These are phyloP conservation scores for Mus minutoides DNA, from an alignment of 2,797 vertebrate genomes.

Conservation along the genomic window DNA sequence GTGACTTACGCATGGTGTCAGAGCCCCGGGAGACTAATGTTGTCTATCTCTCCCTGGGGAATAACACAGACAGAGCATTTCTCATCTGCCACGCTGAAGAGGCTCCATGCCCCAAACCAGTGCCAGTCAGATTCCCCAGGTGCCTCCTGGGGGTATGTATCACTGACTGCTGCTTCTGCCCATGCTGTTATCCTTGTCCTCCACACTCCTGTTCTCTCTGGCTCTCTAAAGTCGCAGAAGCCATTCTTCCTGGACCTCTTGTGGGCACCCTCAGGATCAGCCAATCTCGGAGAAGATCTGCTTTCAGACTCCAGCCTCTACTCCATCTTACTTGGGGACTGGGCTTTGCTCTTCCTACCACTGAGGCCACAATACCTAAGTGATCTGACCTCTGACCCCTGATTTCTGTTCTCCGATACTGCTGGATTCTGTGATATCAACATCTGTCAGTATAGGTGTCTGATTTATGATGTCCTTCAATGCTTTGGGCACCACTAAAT, in stretches of 20 bases:
- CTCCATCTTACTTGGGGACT: not conserved
- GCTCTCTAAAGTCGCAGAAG: not conserved
- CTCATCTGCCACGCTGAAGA: rapidly evolving
- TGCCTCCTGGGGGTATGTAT: not conserved
- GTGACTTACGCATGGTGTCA: not conserved
- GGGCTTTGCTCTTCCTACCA: rapidly evolving
- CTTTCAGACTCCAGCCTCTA: rapidly evolving
- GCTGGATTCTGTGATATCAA: not conserved
- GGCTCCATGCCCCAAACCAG: too few species aligned
- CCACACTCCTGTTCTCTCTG: rapidly evolving
- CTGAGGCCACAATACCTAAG: not conserved
- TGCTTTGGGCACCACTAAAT: not conserved
- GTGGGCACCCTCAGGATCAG: rapidly evolving
- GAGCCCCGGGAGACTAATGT: rapidly evolving
- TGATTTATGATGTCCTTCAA: rapidly evolving
- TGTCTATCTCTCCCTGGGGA: rapidly evolving
- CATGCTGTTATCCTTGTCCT: too few species aligned
- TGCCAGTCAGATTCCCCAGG: not conserved
- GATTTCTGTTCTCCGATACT: not conserved
- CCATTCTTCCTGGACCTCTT: not conserved
- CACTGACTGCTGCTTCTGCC: not conserved
- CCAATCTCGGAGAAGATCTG: rapidly evolving
- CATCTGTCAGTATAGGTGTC: not conserved
- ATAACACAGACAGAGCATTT: not conserved
- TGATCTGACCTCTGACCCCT: not conserved